phyloP scores from a whole-genome alignment of 2,113 vertebrate genomes.

The Anarhynchus alexandrinus region DNA sequence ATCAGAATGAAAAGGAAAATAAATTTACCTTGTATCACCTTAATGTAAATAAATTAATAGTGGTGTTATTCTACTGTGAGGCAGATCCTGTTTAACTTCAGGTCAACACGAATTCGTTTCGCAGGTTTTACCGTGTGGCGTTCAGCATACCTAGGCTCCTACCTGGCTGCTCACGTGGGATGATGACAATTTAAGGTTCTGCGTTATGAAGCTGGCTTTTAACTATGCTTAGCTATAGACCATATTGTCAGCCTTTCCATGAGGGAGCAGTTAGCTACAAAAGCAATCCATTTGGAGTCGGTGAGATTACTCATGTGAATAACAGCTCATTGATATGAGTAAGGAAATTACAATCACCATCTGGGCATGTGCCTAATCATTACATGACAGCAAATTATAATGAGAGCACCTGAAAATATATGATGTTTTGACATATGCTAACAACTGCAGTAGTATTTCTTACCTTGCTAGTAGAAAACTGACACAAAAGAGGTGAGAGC shows the following conservation, averaged over 20 bases:
- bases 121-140: neutral
- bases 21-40: neutral
- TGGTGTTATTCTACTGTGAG: neutral
- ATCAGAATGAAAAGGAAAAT: neutral
- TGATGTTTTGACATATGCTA: neutral
- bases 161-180: neutral
- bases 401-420: neutral
- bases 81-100: neutral
- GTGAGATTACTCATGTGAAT: constrained; percentile 12
- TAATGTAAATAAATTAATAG: neutral
- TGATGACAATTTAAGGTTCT: neutral
- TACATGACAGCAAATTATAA: neutral
- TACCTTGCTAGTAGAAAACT: neutral
- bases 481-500: neutral
- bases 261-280: neutral
- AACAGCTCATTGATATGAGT: constrained; percentile 7
- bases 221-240: neutral
- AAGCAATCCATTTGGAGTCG: neutral
- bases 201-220: neutral
- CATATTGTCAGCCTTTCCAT: neutral
- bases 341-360: constrained; percentile 32
- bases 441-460: neutral
- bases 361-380: constrained; percentile 15
- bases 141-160: neutral
- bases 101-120: neutral